Evolutionary conservation across 1,140 invertebrate genomes (phyloP).

Genomic region (Drosophila carrolli): DNA sequence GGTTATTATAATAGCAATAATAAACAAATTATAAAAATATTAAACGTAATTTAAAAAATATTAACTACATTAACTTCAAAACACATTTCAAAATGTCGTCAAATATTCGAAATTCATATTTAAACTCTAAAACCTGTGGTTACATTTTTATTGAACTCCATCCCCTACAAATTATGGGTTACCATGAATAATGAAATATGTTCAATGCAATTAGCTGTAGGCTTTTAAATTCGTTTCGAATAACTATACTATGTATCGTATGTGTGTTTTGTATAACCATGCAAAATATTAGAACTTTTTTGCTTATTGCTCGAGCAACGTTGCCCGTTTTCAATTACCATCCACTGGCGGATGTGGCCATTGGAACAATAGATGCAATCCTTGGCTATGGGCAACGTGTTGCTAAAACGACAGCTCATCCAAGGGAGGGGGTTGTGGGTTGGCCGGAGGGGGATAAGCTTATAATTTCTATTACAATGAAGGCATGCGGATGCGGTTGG

Average conservation of each 20-base stretch:
- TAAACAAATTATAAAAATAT: no score
- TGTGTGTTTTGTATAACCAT: not conserved
- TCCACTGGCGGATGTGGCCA: constrained; percentile 11
- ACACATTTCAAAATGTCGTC: no score
- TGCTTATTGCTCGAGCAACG: constrained; percentile 2
- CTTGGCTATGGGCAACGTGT: constrained; percentile 73
- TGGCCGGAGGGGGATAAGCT: constrained; percentile 43
- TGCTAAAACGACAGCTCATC: constrained; percentile 70
- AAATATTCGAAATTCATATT: no score
- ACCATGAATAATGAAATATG: no score
- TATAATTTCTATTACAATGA: constrained; percentile 81
- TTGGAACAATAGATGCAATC: constrained; percentile 53
- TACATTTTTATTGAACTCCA: no score
- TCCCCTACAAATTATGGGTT: no score
- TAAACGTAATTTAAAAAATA: no score
- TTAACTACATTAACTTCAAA: no score
- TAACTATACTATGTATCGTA: no score
- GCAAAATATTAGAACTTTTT: not conserved
- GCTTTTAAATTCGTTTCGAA: not conserved
- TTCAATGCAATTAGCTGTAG: not conserved
- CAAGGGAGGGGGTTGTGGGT: constrained; percentile 9
- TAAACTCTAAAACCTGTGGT: no score
- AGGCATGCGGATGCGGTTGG: constrained; percentile 25
- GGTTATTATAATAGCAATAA: no score
- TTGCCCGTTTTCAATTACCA: constrained; percentile 51